These are phyloP conservation scores for Cololabis saira DNA, from an alignment of 2,113 vertebrate genomes.

Conservation along the genomic window DNA sequence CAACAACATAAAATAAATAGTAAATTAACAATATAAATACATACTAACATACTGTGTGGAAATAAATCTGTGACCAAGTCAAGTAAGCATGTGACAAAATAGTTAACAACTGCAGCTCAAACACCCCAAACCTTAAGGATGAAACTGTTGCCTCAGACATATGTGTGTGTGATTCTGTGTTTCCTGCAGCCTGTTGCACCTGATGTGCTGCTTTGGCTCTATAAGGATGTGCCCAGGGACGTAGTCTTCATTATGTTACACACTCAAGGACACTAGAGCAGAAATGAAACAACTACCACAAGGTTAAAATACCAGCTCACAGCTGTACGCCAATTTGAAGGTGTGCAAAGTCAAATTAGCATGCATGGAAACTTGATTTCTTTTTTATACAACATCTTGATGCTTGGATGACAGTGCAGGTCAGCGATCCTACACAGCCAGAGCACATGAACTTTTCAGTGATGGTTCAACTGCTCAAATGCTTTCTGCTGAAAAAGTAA, in stretches of 20 bases:
- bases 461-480: too few species aligned
- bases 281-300: slow-evolving; percentile 2
- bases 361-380: slow-evolving; percentile 1
- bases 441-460: too few species aligned
- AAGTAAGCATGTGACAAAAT: slow-evolving; percentile 36
- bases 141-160: background rate
- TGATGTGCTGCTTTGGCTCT: background rate
- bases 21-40: slow-evolving; percentile 2
- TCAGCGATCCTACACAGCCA: slow-evolving; percentile 2
- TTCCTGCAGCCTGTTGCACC: slow-evolving; percentile 1
- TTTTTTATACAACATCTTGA: slow-evolving; percentile 1
- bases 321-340: slow-evolving; percentile 1
- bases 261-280: background rate
- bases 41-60: background rate
- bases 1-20: background rate
- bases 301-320: slow-evolving; percentile 26
- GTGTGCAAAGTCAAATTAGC: slow-evolving; percentile 1
- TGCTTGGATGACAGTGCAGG: background rate
- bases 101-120: slow-evolving; percentile 39
- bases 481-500: too few species aligned
- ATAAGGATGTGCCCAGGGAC: slow-evolving; percentile 3
- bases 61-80: slow-evolving; percentile 52
- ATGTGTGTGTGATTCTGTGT: background rate
- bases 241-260: slow-evolving; percentile 7
- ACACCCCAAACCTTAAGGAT: slow-evolving; percentile 14